Conservation (phyloP, 2,113 vertebrate species). For the Mormyrus iriodes region DNA sequence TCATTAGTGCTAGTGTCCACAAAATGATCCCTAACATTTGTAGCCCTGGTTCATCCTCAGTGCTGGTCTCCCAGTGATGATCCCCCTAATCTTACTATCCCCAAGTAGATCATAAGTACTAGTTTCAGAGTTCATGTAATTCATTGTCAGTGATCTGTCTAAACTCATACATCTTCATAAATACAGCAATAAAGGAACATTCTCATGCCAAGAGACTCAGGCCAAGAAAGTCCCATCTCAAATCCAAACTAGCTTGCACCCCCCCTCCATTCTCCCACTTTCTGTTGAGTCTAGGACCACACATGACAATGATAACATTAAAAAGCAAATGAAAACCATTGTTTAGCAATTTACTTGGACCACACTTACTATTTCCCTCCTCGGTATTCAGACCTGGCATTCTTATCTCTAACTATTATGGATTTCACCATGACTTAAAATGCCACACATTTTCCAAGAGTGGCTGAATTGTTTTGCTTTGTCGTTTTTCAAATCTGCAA, state of each 20-base stretch:
- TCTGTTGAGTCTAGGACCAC: conserved; percentile 16
- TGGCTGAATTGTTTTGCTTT: not conserved
- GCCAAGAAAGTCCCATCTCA: not conserved
- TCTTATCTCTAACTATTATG: conserved; percentile 1
- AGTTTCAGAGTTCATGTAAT: not conserved
- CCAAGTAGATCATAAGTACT: not conserved
- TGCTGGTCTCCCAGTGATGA: not conserved
- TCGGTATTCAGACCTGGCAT: not conserved
- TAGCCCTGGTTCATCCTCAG: not conserved
- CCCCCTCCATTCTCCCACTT: not conserved
- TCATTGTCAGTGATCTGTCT: not conserved
- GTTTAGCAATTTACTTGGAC: conserved; percentile 12
- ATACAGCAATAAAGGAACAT: not conserved
- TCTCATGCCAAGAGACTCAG: not conserved
- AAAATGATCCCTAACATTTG: not conserved
- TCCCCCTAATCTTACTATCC: not conserved
- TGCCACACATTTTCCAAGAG: not conserved
- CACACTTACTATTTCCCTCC: not conserved
- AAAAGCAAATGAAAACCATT: not conserved
- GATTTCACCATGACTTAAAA: not conserved
- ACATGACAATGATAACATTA: conserved; percentile 16
- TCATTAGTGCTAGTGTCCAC: not conserved
- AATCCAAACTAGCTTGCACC: not conserved
- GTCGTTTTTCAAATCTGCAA: not conserved
- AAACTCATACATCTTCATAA: not conserved